A percentile compares a stretch with the other conserved stretches of the same genome.
Conservation (phyloP, 2,888 invertebrate species). For the Fragum whitleyi region DNA sequence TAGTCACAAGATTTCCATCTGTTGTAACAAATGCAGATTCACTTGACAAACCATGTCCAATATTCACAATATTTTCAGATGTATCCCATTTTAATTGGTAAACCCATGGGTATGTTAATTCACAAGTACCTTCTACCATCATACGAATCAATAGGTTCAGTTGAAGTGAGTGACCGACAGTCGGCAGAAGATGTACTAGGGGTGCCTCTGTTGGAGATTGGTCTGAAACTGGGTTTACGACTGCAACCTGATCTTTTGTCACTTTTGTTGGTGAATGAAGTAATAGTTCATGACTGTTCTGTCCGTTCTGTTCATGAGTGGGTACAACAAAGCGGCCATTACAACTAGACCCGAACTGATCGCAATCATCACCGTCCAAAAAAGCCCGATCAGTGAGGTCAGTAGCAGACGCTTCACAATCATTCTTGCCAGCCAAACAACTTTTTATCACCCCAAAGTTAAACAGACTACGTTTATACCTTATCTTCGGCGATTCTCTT, state of each 20-base stretch:
- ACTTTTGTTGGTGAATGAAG: neutral
- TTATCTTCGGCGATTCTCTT: neutral
- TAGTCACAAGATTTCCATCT: slow-evolving; percentile 14
- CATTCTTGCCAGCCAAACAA: neutral
- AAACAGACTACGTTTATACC: neutral
- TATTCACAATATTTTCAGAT: slow-evolving; percentile 33
- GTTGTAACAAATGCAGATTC: slow-evolving; percentile 26
- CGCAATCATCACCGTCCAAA: neutral
- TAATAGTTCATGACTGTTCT: too few species aligned
- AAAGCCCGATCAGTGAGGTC: too few species aligned
- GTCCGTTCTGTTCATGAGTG: neutral
- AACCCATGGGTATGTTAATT: slow-evolving; percentile 19
- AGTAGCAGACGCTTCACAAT: neutral
- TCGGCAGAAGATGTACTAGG: too few species aligned
- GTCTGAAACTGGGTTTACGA: neutral
- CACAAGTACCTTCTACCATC: slow-evolving; percentile 18
- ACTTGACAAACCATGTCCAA: neutral
- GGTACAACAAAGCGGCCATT: neutral
- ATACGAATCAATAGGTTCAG: neutral
- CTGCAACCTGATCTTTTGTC: too few species aligned
- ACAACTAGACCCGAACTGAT: neutral
- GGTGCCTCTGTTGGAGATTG: neutral
- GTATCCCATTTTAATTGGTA: slow-evolving; percentile 26
- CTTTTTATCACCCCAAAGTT: neutral
- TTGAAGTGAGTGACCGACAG: too few species aligned